Evolutionary conservation across 30 jellyfish, hydroid and myxozoan species (phyloP), one percentile per base, ranked within the genome.

Genomic region (Haliclystus octoradiatus): DNA sequence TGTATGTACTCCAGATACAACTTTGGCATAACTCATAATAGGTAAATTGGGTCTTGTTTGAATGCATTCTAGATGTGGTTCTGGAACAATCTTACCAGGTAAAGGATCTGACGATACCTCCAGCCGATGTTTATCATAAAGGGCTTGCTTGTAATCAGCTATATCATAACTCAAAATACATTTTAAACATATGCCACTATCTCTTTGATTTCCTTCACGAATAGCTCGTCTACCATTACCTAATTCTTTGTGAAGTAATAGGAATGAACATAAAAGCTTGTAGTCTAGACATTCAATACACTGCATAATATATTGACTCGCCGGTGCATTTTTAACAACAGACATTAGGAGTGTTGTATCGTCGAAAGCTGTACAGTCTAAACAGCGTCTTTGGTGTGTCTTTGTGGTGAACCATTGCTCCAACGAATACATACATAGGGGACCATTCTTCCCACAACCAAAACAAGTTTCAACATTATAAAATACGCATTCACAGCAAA

Each of bases 401-500:
- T 68, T 70, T n/a, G 82, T 50, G 2, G 33, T 82, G 69, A 88
- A 88, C 97, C 97, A 88, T 46, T 88, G 84, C 33, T 83, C 82
- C 31, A 88, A 50, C 3, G 97, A 68, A 50, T 28, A 88, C 97
- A 81, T 88, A 64, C 97, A 88, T n/a, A 88, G 84, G 12, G 97
- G 97, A 9, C 85, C 83, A 12, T 91, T 93, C 32, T 75, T 76
- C 14, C 50, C 51, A 52, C 97, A 88, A 15, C 77, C 68, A 29
- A 81, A 52, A 65, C 97, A 88, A 4, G 62, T 71, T 31, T 88
- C 94, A 9, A 88, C 68, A 35, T 93, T 86, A 66, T 88, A 88
- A 68, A 35, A 88, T n/a, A 88, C 95, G 66, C 97, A 88, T 50
- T 88, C 95, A 60, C 71, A 80, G 77, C 97, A 88, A 30, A 88